Base-by-base conservation (phyloP, 2,888 invertebrate genomes). In the Drosophila paracracens region DNA sequence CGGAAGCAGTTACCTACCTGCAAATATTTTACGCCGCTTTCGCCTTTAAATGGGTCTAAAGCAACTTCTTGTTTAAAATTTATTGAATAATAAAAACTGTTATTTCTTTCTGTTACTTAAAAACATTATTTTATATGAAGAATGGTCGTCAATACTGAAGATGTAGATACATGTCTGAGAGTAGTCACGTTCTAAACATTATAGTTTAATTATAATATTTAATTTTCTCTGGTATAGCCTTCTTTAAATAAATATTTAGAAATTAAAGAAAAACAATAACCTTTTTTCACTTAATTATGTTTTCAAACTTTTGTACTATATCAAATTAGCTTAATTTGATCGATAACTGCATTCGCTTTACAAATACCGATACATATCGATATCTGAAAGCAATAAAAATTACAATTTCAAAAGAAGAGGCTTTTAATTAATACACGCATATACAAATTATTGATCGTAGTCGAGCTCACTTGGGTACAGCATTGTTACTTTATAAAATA, bases 11-110 rank as follows among this genome's bases (percentile, higher is more conserved):
- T 91, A 91, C 53, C 64, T 91, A 78, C 91, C 91, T 4, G 80
- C 90, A 60, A 84, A 81, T 57, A 78, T 91, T 38, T 71, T 90
- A 61, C 87, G 89, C 62, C 77, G 81, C 13, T 52, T 80, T 52
- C 90, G 86, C 2, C 53, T 56, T 6, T 85, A 85, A 25, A 63
- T 5, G 18, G 27, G n/a, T 33, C 16, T 25, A 31, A 59, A 25
- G 46, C 69, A 63, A 57, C 59, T 53, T 31, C 50, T 21, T 70
- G 67, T 80, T 88, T 62, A 66, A 38, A 40, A 46, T 64, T 59
- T 48, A 73, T 70, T 66, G 76, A 63, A 70, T 27, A 68, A 70
- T 36, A 36, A 31, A 57, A 48, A 48, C 35, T 67, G 29, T 52
- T 56, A 57, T 16, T 58, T 53, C 0, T 13, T 51, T 18, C 58